These are phyloP conservation scores for Lasioglossum figueresi DNA, from an alignment of 2,888 invertebrate species.

Conservation along the genomic window DNA sequence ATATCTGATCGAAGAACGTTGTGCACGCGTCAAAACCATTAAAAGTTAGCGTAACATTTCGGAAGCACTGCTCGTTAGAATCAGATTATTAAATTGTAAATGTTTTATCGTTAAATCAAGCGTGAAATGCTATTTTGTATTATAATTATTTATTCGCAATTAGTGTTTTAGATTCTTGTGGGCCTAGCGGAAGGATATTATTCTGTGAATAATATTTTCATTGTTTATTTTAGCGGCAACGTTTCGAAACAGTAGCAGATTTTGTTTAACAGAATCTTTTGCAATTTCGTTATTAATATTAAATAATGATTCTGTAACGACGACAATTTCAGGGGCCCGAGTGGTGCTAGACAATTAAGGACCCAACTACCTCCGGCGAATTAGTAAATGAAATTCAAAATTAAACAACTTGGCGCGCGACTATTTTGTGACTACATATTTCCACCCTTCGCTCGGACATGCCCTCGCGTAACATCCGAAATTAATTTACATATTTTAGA, in stretches of 20 bases:
- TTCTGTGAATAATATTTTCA: background rate
- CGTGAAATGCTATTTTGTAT: background rate
- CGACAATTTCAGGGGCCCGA: background rate
- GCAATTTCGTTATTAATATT: background rate
- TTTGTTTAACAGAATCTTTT: background rate
- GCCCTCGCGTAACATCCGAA: background rate
- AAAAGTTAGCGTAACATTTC: background rate
- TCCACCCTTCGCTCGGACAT: background rate
- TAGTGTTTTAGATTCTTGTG: background rate
- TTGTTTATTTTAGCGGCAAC: background rate
- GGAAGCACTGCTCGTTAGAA: background rate
- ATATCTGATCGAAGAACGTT: background rate
- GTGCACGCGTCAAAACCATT: background rate
- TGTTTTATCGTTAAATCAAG: background rate
- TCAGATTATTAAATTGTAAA: background rate
- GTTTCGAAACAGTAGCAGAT: background rate
- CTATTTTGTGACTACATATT: conserved; percentile 6
- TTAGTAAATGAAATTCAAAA: conserved; percentile 12
- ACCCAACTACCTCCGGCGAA: background rate
- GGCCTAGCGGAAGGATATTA: background rate
- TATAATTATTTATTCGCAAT: background rate
- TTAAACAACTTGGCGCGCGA: background rate
- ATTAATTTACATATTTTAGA: conserved; percentile 10
- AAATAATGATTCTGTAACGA: background rate
- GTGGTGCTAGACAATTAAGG: background rate